Evolutionary conservation across 2,113 vertebrate species (phyloP).

Genomic region (Hydrochoerus hydrochaeris): DNA sequence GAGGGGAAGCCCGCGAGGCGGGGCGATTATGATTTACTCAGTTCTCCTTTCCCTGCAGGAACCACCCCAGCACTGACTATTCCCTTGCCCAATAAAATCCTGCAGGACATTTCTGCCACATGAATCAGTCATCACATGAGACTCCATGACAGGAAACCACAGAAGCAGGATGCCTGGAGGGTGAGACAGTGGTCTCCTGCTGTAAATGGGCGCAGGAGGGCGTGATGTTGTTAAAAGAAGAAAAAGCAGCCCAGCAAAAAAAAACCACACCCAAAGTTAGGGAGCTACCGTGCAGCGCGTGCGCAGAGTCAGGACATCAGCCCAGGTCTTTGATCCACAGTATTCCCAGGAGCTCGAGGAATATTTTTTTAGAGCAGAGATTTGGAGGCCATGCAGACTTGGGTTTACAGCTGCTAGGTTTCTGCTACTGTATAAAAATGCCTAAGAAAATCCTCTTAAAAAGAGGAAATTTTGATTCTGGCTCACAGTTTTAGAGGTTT

Average conservation of each 20-base stretch:
- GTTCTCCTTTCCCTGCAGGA: not conserved
- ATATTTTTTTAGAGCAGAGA: rapidly evolving
- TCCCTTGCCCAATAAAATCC: not conserved
- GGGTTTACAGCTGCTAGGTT: not conserved
- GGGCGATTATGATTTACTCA: not conserved
- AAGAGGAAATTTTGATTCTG: not conserved
- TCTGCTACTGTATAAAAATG: not conserved
- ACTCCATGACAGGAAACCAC: not conserved
- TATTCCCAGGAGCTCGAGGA: not conserved
- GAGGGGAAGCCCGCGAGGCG: not conserved
- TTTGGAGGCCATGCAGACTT: not conserved
- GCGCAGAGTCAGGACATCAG: not conserved
- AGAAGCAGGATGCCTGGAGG: not conserved
- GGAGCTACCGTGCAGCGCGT: not conserved
- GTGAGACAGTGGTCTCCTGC: not conserved
- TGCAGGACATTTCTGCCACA: not conserved
- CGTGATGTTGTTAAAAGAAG: not conserved
- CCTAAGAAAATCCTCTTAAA: not conserved
- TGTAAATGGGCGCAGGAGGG: not conserved
- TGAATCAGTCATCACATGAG: not conserved
- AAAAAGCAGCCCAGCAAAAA: not conserved
- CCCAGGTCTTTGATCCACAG: not conserved
- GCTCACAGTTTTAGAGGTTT: not conserved
- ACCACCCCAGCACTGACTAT: not conserved
- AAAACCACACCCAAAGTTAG: not conserved